Base-by-base conservation (phyloP, 2,888 invertebrate genomes). In the Nomada ruficornis region DNA sequence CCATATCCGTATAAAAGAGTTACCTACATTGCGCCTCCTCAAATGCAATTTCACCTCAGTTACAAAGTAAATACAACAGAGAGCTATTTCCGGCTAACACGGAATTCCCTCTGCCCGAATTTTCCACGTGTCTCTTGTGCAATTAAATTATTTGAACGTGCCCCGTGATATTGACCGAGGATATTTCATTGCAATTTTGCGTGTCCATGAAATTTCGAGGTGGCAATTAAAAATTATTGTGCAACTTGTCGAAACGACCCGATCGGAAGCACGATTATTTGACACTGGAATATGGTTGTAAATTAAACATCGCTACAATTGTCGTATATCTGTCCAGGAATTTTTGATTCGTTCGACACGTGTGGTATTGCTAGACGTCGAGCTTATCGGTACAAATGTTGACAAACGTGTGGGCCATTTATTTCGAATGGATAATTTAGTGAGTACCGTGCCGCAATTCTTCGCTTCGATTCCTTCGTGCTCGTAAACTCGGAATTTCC, bases 141-240 rank as follows among this genome's bases (percentile, higher is more conserved):
- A 29, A 67, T 67, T 36, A 52, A 67, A 67, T 67, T 67, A 52
- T 67, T 29, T 20, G 52, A 67, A 52, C 63, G 44, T 64, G 63
- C 36, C 18, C 44, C 1, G 44, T 11, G 63, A 15, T 64, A 44
- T 23, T 5, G 23, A 47, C 23, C 44, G 15, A 63, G 10, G 44
- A 18, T 36, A 18, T 5, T 10, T 15, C 13, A 15, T n/a, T n/a
- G 15, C 13, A 3, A n/a, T 50, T 52, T 52, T 52, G n/a, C 65
- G 44, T n/a, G 13, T 2, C 15, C 20, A n/a, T 50, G 29, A n/a
- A 29, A 26, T 0, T 18, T 29, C 15, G 52, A 26, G 57, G 60
- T n/a, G 11, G n/a, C 29, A n/a, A n/a, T 67, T 29, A 29, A 67
- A 67, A 52, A 67, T 52, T 10, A 10, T 9, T 20, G 9, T 2